Evolutionary conservation across 2,888 invertebrate species (phyloP), one percentile per base, ranked within the genome.

Genomic region (Mesorhabditis sp.): DNA sequence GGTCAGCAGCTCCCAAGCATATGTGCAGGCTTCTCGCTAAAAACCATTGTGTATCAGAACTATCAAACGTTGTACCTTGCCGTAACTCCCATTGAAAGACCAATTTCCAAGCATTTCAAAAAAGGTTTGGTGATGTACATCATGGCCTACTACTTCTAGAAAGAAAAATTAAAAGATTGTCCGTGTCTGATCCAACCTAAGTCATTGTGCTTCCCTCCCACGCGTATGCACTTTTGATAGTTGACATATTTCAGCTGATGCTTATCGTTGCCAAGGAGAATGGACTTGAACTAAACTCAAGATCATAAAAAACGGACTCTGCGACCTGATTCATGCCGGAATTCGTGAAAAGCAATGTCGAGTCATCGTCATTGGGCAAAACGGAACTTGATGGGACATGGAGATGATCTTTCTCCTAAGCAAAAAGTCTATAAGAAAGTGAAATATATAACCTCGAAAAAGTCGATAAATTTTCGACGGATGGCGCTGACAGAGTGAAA

Each of bases 61-160:
- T 13, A 13, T 13, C 15, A 15, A n/a, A 13, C 15, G 63, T 15
- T 7, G 63, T 10, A 90, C 91, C 88, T 98, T 99, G 87, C 96
- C 97, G 86, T 97, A 99, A 87, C 77, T 76, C 87, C 97, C 96
- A 42, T 97, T 96, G 88, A 98, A 99, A 0, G 97, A 97, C 98
- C 98, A 99, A 87, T 98, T 99, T 4, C 98, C 98, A 90, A 99
- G 90, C 98, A 99, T 99, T 89, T 99, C 98, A 88, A 99, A 99
- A 88, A 98, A 99, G 4, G 98, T 99, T 84, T 99, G 98, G 89
- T 99, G 98, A 86, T 98, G 98, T 4, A 95, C 94, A 89, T 99
- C 98, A 88, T 96, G 96, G 43, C 98, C 98, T 5, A 98, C 98
- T 89, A 98, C 97, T 88, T 99, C 98, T 50, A 50, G n/a, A 50